phyloP scores from a whole-genome alignment of 2,888 invertebrate genomes.

The Eristalis intricaria region DNA sequence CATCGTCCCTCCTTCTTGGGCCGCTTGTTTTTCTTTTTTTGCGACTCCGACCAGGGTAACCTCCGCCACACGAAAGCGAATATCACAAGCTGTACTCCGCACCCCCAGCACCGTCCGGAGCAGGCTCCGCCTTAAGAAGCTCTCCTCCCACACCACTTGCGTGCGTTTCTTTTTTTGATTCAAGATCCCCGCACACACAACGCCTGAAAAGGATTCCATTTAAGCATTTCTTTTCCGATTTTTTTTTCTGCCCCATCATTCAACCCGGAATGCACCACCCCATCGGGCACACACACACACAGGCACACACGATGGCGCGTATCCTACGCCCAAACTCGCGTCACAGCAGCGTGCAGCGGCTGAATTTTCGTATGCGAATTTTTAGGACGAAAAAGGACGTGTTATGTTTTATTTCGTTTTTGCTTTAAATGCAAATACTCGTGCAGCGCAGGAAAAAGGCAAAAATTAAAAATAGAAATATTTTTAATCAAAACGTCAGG shows the following conservation, averaged over 20 bases:
- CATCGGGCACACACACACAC: constrained; percentile 17
- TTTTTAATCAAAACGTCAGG: constrained; percentile 72
- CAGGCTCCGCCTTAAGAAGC: no score
- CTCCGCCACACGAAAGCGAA: no score
- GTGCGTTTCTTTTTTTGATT: no score
- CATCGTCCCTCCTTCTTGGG: no score
- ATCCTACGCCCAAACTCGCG: constrained; percentile 33
- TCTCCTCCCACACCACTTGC: no score
- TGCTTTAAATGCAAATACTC: constrained; percentile 1
- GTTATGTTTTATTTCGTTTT: constrained; percentile 6
- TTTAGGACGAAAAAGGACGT: constrained; percentile 54
- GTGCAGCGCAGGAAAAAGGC: constrained; percentile 16
- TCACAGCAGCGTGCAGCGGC: neutral
- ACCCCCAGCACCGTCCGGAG: no score
- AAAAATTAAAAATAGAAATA: constrained; percentile 69
- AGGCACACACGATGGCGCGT: constrained; percentile 33
- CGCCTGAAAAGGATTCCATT: no score
- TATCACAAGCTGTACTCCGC: no score
- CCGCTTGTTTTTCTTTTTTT: no score
- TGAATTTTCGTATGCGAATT: constrained; percentile 47
- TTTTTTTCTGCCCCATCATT: neutral
- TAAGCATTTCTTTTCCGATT: no score
- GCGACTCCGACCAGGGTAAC: no score
- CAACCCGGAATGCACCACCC: neutral
- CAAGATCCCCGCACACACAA: no score